Evolutionary conservation across 2,113 vertebrate species (phyloP), one percentile per base, ranked within the genome.

Genomic region (Zapornia atra): DNA sequence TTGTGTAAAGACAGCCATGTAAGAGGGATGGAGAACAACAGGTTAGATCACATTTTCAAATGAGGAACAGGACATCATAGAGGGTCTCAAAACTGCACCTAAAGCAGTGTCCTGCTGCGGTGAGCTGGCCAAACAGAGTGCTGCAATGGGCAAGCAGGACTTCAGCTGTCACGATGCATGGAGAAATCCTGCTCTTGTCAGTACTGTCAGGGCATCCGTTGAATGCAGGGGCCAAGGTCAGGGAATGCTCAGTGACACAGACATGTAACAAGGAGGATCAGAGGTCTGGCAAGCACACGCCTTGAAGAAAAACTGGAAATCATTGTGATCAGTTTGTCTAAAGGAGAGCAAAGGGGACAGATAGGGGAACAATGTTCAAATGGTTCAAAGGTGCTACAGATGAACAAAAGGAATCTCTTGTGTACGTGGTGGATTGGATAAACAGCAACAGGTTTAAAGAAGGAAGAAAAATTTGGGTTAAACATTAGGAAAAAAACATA

Each of bases 121-220:
- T 24, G 59, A 66, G 17, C 14, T 1, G 0, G 44, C 0, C 29
- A 80, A 34, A 19, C 0, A 14, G 33, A 1, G 3, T 1, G 1
- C 61, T 40, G n/a, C 21, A 44, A 60, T 2, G 28, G 22, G 54
- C 63, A n/a, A 65, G 88, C 60, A 25, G 40, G 65, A 18, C 64
- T 38, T 13, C 6, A 44, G 34, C 63, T 17, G 9, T 21, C 42
- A 42, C 4, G 0, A 12, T 1, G 1, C 1, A 3, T 2, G 22
- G 51, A 81, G 63, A 71, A 65, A 42, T 24, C 75, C 46, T 53
- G 33, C 25, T 68, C 36, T 25, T 82, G 19, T 48, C 65, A 71
- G 38, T 7, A 36, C 19, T 36, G 57, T 18, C 60, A 68, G 26
- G 33, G 38, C 26, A 57, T 26, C 12, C 15, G 1, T 3, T 53